phyloP scores from a whole-genome alignment of 2,888 invertebrate species.

The Ectemnius cavifrons region DNA sequence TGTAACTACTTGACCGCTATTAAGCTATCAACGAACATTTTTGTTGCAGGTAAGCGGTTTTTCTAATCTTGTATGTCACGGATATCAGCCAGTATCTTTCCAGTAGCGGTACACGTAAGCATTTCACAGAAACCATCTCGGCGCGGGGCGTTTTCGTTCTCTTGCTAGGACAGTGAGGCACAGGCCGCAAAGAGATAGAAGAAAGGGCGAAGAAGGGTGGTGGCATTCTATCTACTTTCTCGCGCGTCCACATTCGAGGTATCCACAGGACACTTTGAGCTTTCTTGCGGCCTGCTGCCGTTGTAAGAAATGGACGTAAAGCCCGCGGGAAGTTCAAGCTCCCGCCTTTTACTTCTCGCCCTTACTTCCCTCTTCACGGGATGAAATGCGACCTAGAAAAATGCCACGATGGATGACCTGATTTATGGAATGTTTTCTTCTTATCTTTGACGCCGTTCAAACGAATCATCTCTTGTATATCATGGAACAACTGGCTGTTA shows the following conservation, averaged over 20 bases:
- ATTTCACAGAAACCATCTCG: constrained; percentile 9
- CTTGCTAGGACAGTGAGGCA: not conserved
- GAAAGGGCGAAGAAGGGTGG: too few relatives aligned
- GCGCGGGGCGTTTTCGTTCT: not conserved
- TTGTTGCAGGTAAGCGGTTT: constrained; percentile 45
- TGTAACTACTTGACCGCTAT: too few relatives aligned
- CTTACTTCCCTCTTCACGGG: not conserved
- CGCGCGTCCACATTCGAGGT: not conserved
- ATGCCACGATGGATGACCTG: constrained; percentile 23
- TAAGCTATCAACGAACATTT: not conserved
- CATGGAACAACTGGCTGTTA: constrained; percentile 15
- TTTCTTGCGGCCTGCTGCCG: constrained; percentile 18
- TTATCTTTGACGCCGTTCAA: not conserved
- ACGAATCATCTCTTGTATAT: not conserved
- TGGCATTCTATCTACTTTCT: not conserved
- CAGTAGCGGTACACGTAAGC: constrained; percentile 27
- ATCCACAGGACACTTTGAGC: constrained; percentile 4
- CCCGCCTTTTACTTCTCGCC: constrained; percentile 32
- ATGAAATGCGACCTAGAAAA: constrained; percentile 1
- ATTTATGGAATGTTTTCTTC: constrained; percentile 29
- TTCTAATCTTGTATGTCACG: not conserved
- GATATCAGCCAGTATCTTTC: not conserved
- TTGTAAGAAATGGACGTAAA: constrained; percentile 27
- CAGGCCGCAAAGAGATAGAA: too few relatives aligned
- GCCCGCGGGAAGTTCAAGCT: constrained; percentile 29